A percentile compares a stretch with the other conserved stretches of the same genome.
Conservation (phyloP, 2,797 vertebrate species). For the Lacerta agilis region DNA sequence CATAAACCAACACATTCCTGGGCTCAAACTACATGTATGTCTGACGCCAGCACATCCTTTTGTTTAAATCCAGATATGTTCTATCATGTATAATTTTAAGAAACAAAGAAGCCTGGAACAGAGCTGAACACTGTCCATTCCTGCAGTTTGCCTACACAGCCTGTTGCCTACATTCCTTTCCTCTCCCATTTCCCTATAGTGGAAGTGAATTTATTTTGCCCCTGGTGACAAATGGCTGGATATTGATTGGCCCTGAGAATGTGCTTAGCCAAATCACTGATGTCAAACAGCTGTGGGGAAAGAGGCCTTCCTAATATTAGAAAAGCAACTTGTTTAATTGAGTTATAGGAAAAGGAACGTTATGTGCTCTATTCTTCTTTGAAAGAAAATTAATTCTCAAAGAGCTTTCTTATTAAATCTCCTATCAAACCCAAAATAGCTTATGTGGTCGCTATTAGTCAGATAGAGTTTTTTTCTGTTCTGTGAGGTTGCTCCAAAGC, state of each 20-base stretch:
- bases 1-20: not conserved
- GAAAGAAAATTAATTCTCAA: slow-evolving; percentile 71
- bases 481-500: not conserved
- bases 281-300: slow-evolving; percentile 1
- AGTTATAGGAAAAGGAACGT: slow-evolving; percentile 63
- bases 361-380: slow-evolving; percentile 50
- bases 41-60: not conserved
- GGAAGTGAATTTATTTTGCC: slow-evolving; percentile 6
- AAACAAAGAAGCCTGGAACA: not conserved
- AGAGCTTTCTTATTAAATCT: slow-evolving; percentile 73
- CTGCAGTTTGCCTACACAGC: not conserved
- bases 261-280: not conserved
- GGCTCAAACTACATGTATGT: not conserved
- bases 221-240: slow-evolving; percentile 18
- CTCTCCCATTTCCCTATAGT: not conserved
- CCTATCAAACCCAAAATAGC: slow-evolving; percentile 63
- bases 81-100: not conserved
- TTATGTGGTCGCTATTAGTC: slow-evolving; percentile 39
- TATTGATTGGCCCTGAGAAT: slow-evolving; percentile 3
- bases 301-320: slow-evolving; percentile 64
- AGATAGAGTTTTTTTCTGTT: slow-evolving; percentile 33
- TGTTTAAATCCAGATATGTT: not conserved
- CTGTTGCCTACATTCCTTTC: not conserved
- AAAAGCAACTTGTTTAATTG: slow-evolving; percentile 46
- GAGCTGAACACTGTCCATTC: not conserved